Evolutionary conservation across 2,888 invertebrate species (phyloP), one percentile per base, ranked within the genome.

Genomic region (Shargacucullia verbasci): DNA sequence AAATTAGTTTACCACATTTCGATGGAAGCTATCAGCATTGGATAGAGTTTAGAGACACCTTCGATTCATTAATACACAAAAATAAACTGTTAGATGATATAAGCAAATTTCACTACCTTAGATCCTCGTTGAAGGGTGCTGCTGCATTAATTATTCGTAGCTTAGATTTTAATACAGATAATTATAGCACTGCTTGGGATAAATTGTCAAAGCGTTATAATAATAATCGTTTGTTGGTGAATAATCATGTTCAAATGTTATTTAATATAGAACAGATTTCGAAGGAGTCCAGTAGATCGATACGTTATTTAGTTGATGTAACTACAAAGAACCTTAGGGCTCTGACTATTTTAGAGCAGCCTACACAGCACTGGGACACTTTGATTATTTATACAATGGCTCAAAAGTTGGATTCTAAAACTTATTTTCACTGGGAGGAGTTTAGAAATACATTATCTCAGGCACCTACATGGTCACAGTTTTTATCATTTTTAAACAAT

Each of bases 231-330:
- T 11, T 47, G 15, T 34, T 40, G n/a, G 33, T 49, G 0, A 33
- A 49, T 40, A 49, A 40, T 40, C 39, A 49, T 39, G 39, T 48
- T 38, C 48, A 48, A 39, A 29, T 29, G 7, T 47, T 47, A n/a
- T 47, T 47, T 29, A 47, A 38, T 29, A 13, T 47, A n/a, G 47
- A 47, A 14, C 47, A 27, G n/a, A 33, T 40, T 12, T 12, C 39
- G 38, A 49, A 40, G 11, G 40, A 2, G 20, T 49, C 34, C 1
- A 41, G 34, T 34, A 40, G 41, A 34, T 40, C 40, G 25, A 11
- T 34, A n/a, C 34, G 34, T 27, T 7, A 50, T 41, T 13, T 41
- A n/a, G 43, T 41, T 27, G n/a, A n/a, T n/a, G n/a, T n/a, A n/a
- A n/a, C n/a, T n/a, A n/a, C n/a, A n/a, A n/a, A n/a, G n/a, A n/a